phyloP scores from a whole-genome alignment of 2,888 invertebrate species.

The Theristus sp. region DNA sequence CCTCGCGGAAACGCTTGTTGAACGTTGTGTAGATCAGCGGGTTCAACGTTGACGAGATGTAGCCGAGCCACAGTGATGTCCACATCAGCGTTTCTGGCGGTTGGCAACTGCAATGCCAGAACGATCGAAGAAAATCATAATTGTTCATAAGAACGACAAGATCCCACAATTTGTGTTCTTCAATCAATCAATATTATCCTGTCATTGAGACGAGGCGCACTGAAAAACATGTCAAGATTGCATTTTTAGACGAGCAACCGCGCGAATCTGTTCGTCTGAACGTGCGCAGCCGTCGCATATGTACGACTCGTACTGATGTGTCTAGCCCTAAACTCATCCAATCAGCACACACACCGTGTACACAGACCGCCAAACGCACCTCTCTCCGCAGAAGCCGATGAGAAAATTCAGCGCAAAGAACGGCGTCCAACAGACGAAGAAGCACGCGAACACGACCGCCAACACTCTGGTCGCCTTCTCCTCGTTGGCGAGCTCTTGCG shows the following conservation, averaged over 20 bases:
- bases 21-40: slow-evolving; percentile 89
- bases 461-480: slow-evolving; percentile 85
- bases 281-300: no score
- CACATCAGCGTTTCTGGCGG: background rate
- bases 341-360: no score
- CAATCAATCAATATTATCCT: no score
- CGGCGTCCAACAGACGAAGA: slow-evolving; percentile 75
- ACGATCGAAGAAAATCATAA: background rate
- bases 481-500: slow-evolving; percentile 30
- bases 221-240: no score
- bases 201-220: no score
- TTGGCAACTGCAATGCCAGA: background rate
- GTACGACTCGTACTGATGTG: no score
- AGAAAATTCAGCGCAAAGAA: slow-evolving; percentile 55
- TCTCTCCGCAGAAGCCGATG: background rate
- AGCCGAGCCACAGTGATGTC: slow-evolving; percentile 59
- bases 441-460: slow-evolving; percentile 71
- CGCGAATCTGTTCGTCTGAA: no score
- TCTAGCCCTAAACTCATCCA: no score
- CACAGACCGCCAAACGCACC: no score
- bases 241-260: no score
- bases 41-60: slow-evolving; percentile 81
- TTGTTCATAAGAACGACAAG: no score
- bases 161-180: no score
- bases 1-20: slow-evolving; percentile 75